Base-by-base conservation (phyloP, 1,140 invertebrate species). In the Formica exsecta region DNA sequence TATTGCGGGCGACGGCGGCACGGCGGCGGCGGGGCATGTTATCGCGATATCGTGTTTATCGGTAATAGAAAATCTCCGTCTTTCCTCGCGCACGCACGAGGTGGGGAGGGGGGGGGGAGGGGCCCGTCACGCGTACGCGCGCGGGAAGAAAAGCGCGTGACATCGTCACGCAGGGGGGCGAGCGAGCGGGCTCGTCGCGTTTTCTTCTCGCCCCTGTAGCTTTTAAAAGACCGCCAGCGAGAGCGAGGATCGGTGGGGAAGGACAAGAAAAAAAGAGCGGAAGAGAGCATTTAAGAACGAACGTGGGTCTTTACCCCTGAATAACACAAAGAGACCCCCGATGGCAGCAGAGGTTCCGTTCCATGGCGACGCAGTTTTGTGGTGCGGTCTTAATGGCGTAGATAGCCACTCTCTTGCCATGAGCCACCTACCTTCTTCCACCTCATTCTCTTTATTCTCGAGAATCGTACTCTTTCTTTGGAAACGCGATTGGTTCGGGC, bases 261-360 rank as follows among this genome's bases (percentile, higher is more conserved):
- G 74, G 25, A 61, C 51, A 64, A 11, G 25, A 80, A 79, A 90
- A 84, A 90, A 85, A 64, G 87, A 61, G 68, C 89, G 89, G 88
- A 89, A 89, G 83, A 86, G 83, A 79, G 86, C 89, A 90, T 91
- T 91, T 91, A 90, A 88, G 62, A 68, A 76, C 84, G 89, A 88
- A 88, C 89, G 86, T 59, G 71, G 71, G 76, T 86, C 89, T 77
- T 59, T 84, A 44, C 57, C 76, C 7, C 70, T 84, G 86, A 88
- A 86, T 88, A 86, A 91, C 89, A 86, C 89, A 90, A 90, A 90
- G 85, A 79, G 77, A 83, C 79, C 66, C 32, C 79, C n/a, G 66
- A 83, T 73, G 68, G 79, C 38, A 83, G 70, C 57, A 44, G 38
- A 54, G 48, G 84, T 79, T 86, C 32, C 62, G 61, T 68, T 54